Evolutionary conservation across 2,888 invertebrate species (phyloP).

Genomic region (Drosophila formosana): DNA sequence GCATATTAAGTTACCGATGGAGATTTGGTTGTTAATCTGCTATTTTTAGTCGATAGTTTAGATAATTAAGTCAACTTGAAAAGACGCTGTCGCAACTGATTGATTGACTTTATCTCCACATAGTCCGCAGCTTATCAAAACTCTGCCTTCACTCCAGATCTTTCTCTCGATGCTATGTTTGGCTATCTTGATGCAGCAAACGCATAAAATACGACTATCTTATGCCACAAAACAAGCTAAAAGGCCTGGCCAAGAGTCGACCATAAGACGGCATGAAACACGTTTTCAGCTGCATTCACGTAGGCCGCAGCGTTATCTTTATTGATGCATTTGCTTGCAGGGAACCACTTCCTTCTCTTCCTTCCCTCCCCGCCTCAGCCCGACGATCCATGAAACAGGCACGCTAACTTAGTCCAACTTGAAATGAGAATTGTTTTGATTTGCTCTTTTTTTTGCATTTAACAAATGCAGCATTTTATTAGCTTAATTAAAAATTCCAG

Average conservation of each 20-base stretch:
- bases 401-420: constrained; percentile 15
- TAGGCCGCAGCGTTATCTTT: constrained; percentile 54
- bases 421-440: neutral
- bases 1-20: constrained; percentile 64
- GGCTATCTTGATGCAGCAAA: constrained; percentile 63
- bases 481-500: constrained; percentile 14
- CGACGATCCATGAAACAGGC: constrained; percentile 16
- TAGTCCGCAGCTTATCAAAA: constrained; percentile 64
- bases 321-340: constrained; percentile 53
- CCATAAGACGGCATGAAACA: constrained; percentile 35
- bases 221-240: constrained; percentile 31
- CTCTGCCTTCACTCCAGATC: constrained; percentile 46
- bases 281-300: constrained; percentile 49
- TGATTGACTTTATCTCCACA: constrained; percentile 73
- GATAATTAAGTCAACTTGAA: constrained; percentile 74
- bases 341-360: constrained; percentile 41
- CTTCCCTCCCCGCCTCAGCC: neutral
- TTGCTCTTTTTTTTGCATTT: constrained; percentile 3
- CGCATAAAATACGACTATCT: constrained; percentile 53
- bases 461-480: constrained; percentile 8
- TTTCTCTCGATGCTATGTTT: constrained; percentile 37
- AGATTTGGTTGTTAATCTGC: constrained; percentile 40
- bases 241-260: constrained; percentile 31
- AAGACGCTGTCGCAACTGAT: constrained; percentile 69
- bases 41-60: constrained; percentile 56